Conservation (phyloP, 2,797 vertebrate genomes). For the Lithobates sylvaticus region DNA sequence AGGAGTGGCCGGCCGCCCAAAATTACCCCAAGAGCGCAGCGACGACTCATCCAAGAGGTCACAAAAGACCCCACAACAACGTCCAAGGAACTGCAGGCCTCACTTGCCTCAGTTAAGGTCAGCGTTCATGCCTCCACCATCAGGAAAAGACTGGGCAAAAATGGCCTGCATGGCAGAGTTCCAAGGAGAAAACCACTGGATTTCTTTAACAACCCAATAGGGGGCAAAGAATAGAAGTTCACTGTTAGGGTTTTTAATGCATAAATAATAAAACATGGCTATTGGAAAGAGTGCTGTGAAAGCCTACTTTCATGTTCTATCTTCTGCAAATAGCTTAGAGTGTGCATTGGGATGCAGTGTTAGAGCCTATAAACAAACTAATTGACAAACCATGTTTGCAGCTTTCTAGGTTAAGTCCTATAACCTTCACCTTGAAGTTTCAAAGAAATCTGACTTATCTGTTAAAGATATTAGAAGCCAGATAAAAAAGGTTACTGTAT, state of each 20-base stretch:
- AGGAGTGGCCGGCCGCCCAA: no score
- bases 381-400: conserved; percentile 57
- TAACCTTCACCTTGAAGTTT: conserved; percentile 47
- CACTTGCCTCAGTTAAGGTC: no score
- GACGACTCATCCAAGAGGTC: no score
- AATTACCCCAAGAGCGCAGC: no score
- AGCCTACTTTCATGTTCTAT: conserved; percentile 19
- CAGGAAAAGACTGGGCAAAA: no score
- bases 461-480: not conserved
- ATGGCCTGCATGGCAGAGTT: no score
- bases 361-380: conserved; percentile 20
- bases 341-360: conserved; percentile 26
- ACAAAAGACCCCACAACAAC: no score
- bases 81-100: no score
- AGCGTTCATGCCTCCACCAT: no score
- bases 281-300: conserved; percentile 19
- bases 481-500: not conserved
- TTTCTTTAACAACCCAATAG: no score
- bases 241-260: not conserved
- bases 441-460: not conserved
- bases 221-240: no score
- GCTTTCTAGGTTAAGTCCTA: conserved; percentile 31
- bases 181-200: no score
- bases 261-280: conserved; percentile 44
- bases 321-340: conserved; percentile 23